phyloP scores from a whole-genome alignment of 2,888 invertebrate genomes.

The Melipona beecheii region DNA sequence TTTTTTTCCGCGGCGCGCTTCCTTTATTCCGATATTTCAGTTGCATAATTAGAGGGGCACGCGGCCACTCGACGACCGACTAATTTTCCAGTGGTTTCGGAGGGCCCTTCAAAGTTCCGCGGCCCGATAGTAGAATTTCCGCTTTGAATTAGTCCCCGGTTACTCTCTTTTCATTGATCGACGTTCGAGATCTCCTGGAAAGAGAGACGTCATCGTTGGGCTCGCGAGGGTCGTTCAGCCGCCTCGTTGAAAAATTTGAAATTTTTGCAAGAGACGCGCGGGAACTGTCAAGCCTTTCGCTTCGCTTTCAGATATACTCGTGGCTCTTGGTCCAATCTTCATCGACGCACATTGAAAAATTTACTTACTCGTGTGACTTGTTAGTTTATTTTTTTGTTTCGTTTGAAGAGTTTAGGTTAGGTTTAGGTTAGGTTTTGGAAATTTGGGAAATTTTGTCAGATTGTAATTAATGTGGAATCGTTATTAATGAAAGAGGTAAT shows the following conservation, averaged over 20 bases:
- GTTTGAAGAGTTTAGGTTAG: no score
- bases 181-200: constrained; percentile 40
- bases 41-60: constrained; percentile 43
- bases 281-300: not conserved
- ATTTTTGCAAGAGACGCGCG: not conserved
- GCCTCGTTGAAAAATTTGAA: constrained; percentile 6
- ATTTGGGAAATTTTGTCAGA: no score
- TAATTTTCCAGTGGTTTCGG: constrained; percentile 53
- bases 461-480: no score
- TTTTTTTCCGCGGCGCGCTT: constrained; percentile 13
- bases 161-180: constrained; percentile 40
- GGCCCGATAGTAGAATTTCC: constrained; percentile 47
- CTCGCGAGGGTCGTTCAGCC: constrained; percentile 6
- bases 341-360: not conserved
- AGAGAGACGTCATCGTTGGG: constrained; percentile 9
- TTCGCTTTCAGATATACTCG: not conserved
- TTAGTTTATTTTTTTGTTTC: no score
- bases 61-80: constrained; percentile 29
- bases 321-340: not conserved
- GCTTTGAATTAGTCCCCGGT: constrained; percentile 50
- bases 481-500: no score
- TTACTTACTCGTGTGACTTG: not conserved
- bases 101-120: constrained; percentile 34
- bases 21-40: constrained; percentile 41
- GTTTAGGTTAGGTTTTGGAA: no score